Evolutionary conservation across 2,888 invertebrate species (phyloP).

Genomic region (Brenthis daphne): DNA sequence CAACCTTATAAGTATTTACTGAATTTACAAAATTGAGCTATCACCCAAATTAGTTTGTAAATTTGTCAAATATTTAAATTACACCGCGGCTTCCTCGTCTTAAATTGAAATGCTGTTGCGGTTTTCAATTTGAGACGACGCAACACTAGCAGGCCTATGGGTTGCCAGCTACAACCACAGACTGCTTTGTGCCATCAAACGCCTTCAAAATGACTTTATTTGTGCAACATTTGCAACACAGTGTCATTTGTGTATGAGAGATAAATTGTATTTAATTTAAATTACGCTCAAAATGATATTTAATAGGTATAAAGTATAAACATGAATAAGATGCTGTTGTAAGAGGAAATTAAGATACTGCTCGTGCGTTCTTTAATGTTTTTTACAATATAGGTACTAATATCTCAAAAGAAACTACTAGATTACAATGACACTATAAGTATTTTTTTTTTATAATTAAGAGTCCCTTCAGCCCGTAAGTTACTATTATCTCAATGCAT

Average conservation of each 20-base stretch:
- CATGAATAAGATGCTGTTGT: too few species aligned
- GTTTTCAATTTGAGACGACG: conserved; percentile 60
- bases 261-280: too few species aligned
- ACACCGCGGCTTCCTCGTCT: conserved; percentile 62
- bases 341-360: too few species aligned
- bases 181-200: conserved; percentile 32
- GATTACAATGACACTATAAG: too few species aligned
- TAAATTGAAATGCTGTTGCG: conserved; percentile 64
- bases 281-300: too few species aligned
- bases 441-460: too few species aligned
- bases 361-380: too few species aligned
- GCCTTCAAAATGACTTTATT: conserved; percentile 24
- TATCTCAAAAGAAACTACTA: too few species aligned
- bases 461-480: too few species aligned
- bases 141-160: conserved; percentile 44
- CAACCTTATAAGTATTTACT: background rate
- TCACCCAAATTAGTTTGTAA: conserved; percentile 33
- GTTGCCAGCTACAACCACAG: conserved; percentile 38
- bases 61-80: conserved; percentile 74
- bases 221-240: conserved; percentile 24
- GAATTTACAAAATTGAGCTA: conserved; percentile 26
- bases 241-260: conserved; percentile 16
- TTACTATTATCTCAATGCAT: too few species aligned
- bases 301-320: too few species aligned
- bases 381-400: too few species aligned